Conservation (phyloP, 2,113 vertebrate species). For the Eleginops maclovinus region DNA sequence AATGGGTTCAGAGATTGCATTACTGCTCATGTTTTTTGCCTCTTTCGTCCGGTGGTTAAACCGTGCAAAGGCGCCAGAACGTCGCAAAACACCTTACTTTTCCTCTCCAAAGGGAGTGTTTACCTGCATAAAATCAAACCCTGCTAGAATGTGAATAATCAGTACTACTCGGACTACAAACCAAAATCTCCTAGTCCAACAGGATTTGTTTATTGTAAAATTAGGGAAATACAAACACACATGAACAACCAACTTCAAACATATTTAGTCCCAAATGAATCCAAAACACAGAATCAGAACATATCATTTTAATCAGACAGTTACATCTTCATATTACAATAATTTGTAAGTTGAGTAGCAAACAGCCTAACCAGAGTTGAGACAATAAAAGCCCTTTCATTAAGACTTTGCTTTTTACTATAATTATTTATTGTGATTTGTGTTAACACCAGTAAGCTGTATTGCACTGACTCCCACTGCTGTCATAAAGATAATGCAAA, state of each 20-base stretch:
- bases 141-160: no score
- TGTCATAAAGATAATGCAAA: background rate
- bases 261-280: constrained; percentile 19
- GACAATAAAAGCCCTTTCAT: constrained; percentile 30
- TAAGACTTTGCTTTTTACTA: background rate
- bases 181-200: no score
- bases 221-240: no score
- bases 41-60: no score
- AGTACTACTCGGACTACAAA: no score
- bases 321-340: constrained; percentile 1
- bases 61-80: no score
- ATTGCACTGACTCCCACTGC: constrained; percentile 20
- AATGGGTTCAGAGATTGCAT: no score
- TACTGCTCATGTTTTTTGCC: no score
- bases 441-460: constrained; percentile 7
- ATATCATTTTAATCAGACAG: constrained; percentile 40
- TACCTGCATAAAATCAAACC: no score
- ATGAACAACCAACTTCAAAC: background rate
- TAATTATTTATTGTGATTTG: background rate
- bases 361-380: constrained; percentile 5
- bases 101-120: no score
- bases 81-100: no score
- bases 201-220: no score
- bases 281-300: constrained; percentile 24
- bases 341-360: constrained; percentile 39